Conservation (phyloP, 2,113 vertebrate species). For the Herpailurus yagouaroundi region DNA sequence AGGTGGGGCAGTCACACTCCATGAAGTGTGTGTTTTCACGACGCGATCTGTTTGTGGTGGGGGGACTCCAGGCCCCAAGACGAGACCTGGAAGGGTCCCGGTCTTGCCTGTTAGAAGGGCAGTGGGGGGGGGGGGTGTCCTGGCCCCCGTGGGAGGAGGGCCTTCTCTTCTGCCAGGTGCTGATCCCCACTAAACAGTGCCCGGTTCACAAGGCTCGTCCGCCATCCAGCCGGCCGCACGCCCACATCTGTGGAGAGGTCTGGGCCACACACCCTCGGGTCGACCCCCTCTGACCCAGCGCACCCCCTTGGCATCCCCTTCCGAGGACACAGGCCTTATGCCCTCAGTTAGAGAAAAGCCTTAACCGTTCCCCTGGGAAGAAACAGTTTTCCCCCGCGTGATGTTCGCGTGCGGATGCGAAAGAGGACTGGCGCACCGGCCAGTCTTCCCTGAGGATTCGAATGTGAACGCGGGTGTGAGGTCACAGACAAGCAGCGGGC, state of each 20-base stretch:
- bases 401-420: neutral
- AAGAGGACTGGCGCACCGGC: neutral
- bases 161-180: neutral
- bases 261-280: neutral
- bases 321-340: neutral
- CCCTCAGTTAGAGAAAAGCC: neutral
- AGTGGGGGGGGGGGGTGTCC: neutral
- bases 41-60: neutral
- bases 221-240: too few relatives aligned
- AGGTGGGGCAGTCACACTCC: neutral
- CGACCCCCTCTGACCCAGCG: neutral
- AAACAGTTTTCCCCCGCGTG: too few relatives aligned
- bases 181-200: neutral
- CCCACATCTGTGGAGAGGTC: neutral
- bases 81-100: too few relatives aligned
- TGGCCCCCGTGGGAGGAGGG: neutral
- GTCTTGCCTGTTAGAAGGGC: neutral
- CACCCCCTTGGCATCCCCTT: neutral
- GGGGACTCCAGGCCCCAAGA: neutral
- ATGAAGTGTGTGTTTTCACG: neutral
- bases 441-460: neutral
- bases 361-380: neutral
- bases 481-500: neutral
- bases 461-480: accelerated
- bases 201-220: neutral